A percentile compares a stretch with the other conserved stretches of the same genome.
Evolutionary conservation across 2,113 vertebrate genomes (phyloP).

Genomic region (Myiagra hebetior): DNA sequence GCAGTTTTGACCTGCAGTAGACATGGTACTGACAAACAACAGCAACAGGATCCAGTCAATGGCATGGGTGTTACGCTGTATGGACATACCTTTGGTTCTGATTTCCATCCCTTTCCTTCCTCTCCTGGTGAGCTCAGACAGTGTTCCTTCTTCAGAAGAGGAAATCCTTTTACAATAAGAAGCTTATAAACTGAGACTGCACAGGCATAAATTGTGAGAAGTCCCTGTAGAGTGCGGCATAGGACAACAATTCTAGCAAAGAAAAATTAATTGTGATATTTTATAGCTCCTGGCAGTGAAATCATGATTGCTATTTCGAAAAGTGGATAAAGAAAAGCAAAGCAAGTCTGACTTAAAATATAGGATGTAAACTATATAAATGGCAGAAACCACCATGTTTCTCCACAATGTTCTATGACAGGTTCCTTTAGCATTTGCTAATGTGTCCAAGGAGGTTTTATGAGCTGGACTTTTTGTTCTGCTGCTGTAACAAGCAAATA

Average conservation of each 20-base stretch:
- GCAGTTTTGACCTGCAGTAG: not conserved
- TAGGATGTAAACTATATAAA: not conserved
- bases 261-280: not conserved
- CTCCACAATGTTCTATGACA: not conserved
- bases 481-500: not conserved
- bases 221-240: not conserved
- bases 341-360: not conserved
- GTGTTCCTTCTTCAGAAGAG: not conserved
- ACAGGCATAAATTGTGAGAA: not conserved
- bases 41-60: rapidly evolving
- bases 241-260: not conserved
- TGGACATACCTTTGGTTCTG: not conserved
- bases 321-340: not conserved
- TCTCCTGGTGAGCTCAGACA: not conserved
- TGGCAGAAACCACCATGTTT: not conserved
- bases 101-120: not conserved
- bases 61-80: not conserved
- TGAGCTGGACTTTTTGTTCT: not conserved
- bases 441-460: not conserved
- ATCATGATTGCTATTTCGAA: not conserved
- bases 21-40: not conserved
- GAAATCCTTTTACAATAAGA: not conserved
- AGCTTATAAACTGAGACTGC: not conserved
- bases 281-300: not conserved
- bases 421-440: not conserved